Evolutionary conservation across 2,888 invertebrate species (phyloP), one percentile per base, ranked within the genome.

Genomic region (Agrochola macilenta): DNA sequence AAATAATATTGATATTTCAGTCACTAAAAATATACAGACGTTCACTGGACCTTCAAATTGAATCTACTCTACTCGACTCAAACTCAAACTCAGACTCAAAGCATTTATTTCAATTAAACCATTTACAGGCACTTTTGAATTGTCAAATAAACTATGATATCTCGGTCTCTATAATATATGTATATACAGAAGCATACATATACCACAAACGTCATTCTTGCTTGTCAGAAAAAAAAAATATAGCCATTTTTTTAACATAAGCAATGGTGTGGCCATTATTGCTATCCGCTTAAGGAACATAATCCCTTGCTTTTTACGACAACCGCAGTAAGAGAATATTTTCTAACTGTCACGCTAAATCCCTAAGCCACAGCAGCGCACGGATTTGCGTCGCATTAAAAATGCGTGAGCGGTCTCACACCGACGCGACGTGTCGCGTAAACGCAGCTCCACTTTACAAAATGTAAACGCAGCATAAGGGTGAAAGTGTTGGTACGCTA

Each of bases 401-500:
- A 78, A 64, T 78, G 14, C 17, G 78, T 63, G 46, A 78, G 46
- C 46, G 81, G n/a, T 39, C 72, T 39, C 61, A 49, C 54, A 69
- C 43, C 35, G 1, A 35, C 3, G 14, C 46, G 20, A 12, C 23
- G 26, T n/a, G 52, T 79, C 43, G 52, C 0, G 35, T 75, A 65
- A 82, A 81, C 73, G 46, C 63, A 69, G 63, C 61, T 30, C 35
- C 57, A 69, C 54, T 73, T 26, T 26, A 39, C 26, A 20, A 43
- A 46, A 65, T 84, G 23, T 81, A 79, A 84, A 81, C 60, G 49
- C 35, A 61, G 69, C 84, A 65, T 69, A 58, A 74, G 69, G 26
- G 46, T 49, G 35, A 71, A 77, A 77, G 74, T 71, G 85, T 77
- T 63, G 30, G 52, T 60, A 39, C 49, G 63, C 35, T 78, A 61